Conservation (phyloP, 2,888 invertebrate genomes). For the Agapetus fuscipes region DNA sequence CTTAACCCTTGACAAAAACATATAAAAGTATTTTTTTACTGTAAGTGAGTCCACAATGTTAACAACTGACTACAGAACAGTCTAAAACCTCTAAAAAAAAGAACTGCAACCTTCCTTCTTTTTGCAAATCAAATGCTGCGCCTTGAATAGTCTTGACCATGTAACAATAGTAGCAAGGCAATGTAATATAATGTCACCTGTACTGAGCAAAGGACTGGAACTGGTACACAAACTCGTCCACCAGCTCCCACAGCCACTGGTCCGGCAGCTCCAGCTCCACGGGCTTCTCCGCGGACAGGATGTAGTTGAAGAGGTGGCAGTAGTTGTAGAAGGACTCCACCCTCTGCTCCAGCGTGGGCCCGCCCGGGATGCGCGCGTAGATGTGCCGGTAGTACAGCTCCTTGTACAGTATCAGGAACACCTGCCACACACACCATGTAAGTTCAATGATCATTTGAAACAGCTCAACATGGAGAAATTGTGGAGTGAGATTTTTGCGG, state of each 20-base stretch:
- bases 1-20: not conserved
- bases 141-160: too few species aligned
- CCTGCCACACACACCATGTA: conserved; percentile 46
- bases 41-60: not conserved
- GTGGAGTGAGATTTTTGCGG: too few species aligned
- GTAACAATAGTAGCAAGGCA: too few species aligned
- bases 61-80: not conserved
- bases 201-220: conserved; percentile 88
- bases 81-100: not conserved
- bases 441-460: not conserved
- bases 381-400: conserved; percentile 97
- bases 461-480: not conserved
- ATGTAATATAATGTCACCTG: too few species aligned
- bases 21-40: too few species aligned
- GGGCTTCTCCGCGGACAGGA: conserved; percentile 81
- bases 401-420: conserved; percentile 92
- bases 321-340: conserved; percentile 97
- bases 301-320: conserved; percentile 94
- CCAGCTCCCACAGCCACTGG: conserved; percentile 98
- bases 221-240: conserved; percentile 99
- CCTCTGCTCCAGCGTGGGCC: conserved; percentile 84
- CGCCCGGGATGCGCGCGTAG: conserved; percentile 85
- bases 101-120: too few species aligned
- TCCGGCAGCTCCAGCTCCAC: conserved; percentile 89
- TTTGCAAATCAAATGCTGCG: too few species aligned